Percentiles rank a stretch among this genome's conserved stretches.
Conservation (phyloP, 2,797 vertebrate genomes). For the Meda fulgida region DNA sequence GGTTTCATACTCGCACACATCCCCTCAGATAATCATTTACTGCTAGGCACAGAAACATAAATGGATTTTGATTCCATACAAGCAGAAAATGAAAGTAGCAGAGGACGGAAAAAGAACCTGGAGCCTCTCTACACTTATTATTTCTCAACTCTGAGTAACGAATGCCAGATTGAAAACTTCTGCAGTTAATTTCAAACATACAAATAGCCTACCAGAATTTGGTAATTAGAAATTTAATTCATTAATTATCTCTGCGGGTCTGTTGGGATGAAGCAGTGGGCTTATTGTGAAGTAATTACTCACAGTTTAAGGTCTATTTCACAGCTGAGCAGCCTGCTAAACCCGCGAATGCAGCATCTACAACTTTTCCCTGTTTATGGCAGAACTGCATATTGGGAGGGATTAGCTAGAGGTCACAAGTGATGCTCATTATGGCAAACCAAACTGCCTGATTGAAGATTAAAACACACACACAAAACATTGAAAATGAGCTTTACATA, state of each 20-base stretch:
- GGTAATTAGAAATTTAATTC: slow-evolving; percentile 76
- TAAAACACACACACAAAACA: slow-evolving; percentile 43
- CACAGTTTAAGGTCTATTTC: slow-evolving; percentile 78
- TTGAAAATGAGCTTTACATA: neutral
- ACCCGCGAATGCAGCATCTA: slow-evolving; percentile 61
- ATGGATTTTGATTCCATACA: slow-evolving; percentile 21
- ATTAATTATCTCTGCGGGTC: slow-evolving; percentile 70
- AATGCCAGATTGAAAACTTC: slow-evolving; percentile 56
- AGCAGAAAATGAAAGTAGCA: neutral
- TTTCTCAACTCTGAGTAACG: neutral
- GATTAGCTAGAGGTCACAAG: slow-evolving; percentile 49
- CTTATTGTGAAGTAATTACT: slow-evolving; percentile 77
- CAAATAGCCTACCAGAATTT: slow-evolving; percentile 65
- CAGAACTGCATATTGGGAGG: slow-evolving; percentile 52
- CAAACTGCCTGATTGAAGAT: slow-evolving; percentile 48
- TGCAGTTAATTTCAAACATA: slow-evolving; percentile 56
- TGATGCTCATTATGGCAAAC: slow-evolving; percentile 46
- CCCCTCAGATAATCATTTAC: slow-evolving; percentile 8
- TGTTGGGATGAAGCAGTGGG: slow-evolving; percentile 66
- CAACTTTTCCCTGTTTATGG: slow-evolving; percentile 62
- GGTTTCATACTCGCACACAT: neutral
- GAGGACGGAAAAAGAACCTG: slow-evolving; percentile 7
- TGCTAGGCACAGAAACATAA: slow-evolving; percentile 31
- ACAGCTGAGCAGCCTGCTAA: slow-evolving; percentile 74
- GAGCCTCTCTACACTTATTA: slow-evolving; percentile 28